A percentile compares a stretch with the other conserved stretches of the same genome.
These are phyloP conservation scores for Apodemus sylvaticus DNA, from an alignment of 2,113 vertebrate genomes.

Conservation along the genomic window DNA sequence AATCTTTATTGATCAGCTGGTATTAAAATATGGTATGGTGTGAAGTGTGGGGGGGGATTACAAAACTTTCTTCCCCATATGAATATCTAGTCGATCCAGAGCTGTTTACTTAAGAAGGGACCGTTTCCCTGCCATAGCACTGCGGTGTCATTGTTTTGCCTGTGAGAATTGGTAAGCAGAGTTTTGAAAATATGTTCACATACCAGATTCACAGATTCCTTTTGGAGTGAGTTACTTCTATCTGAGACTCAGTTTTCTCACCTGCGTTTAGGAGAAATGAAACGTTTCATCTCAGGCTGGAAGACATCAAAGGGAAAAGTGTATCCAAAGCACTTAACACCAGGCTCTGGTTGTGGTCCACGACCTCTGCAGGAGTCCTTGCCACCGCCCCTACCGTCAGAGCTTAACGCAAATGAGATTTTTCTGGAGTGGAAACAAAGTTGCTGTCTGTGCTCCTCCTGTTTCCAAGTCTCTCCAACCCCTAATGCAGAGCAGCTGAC, in stretches of 20 bases:
- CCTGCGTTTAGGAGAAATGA: not conserved
- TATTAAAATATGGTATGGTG: not conserved
- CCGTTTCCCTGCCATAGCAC: not conserved
- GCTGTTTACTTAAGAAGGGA: not conserved
- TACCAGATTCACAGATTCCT: not conserved
- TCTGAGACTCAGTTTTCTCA: not conserved
- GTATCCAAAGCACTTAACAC: not conserved
- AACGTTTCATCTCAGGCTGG: not conserved
- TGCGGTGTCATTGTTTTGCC: not conserved
- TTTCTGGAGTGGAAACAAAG: slow-evolving; percentile 32
- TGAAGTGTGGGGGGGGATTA: not conserved
- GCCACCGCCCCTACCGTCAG: not conserved
- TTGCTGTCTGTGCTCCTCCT: not conserved
- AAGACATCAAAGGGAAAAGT: not conserved
- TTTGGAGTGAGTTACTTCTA: not conserved
- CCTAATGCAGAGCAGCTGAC: not conserved
- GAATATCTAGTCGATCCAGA: not conserved
- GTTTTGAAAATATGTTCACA: not conserved
- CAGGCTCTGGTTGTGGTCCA: not conserved
- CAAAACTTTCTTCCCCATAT: not conserved
- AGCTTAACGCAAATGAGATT: not conserved
- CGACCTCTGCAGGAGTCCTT: not conserved
- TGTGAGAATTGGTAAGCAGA: not conserved
- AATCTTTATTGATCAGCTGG: not conserved
- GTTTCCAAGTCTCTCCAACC: not conserved